Evolutionary conservation across 2,113 vertebrate genomes (phyloP).

Genomic region (Panurus biarmicus): DNA sequence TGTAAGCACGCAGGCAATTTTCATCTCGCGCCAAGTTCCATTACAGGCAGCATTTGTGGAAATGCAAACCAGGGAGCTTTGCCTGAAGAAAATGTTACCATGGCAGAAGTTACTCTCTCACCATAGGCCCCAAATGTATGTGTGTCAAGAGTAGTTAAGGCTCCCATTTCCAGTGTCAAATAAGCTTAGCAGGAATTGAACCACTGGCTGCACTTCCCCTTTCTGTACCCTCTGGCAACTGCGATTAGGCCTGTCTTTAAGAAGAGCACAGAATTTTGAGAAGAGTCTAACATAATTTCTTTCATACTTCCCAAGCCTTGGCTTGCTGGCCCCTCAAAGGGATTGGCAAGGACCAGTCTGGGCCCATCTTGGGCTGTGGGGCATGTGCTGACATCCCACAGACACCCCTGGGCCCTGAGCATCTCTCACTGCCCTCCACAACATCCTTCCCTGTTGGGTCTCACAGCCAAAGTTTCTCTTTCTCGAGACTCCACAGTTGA

Average conservation of each 20-base stretch:
- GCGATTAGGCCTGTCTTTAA: not conserved
- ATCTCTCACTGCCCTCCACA: fast-evolving
- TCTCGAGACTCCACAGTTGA: not conserved
- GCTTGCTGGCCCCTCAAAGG: not conserved
- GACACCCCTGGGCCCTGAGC: fast-evolving
- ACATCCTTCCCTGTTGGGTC: fast-evolving
- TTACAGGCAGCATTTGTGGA: not conserved
- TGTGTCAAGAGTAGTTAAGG: not conserved
- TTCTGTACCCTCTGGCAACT: not conserved
- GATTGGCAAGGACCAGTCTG: not conserved
- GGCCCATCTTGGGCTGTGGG: not conserved
- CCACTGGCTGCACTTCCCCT: not conserved
- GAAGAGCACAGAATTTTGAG: not conserved
- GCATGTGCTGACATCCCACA: fast-evolving
- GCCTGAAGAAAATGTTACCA: not conserved
- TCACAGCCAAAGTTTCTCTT: not conserved
- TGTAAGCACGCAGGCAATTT: not conserved
- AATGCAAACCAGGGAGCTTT: not conserved
- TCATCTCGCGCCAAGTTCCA: not conserved
- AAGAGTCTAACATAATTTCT: not conserved
- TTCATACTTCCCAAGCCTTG: not conserved
- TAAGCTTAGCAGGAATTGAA: not conserved
- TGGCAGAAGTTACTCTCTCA: not conserved
- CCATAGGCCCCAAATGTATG: not conserved
- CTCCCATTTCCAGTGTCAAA: not conserved